phyloP scores from a whole-genome alignment of 2,888 invertebrate genomes.

The Ametastegia equiseti region DNA sequence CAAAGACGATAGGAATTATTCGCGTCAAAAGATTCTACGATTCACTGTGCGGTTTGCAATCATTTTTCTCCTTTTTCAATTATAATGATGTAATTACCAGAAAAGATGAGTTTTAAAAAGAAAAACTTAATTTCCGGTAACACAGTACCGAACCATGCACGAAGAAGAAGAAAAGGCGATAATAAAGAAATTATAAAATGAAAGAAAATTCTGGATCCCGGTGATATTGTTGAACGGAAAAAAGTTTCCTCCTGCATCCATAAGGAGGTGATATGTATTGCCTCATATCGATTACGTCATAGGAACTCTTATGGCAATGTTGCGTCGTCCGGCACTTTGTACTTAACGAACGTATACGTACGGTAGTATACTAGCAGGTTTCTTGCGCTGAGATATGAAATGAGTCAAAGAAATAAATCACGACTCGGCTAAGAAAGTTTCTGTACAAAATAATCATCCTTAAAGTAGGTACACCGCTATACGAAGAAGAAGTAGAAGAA shows the following conservation, averaged over 20 bases:
- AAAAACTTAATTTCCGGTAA: too few species aligned
- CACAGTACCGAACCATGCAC: too few species aligned
- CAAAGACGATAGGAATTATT: neutral
- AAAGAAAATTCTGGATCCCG: neutral
- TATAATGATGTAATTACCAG: too few species aligned
- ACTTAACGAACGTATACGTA: conserved; percentile 30
- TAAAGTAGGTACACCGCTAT: too few species aligned
- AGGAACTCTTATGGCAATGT: conserved; percentile 62
- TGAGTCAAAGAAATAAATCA: neutral
- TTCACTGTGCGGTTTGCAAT: too few species aligned
- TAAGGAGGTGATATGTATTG: conserved; percentile 50
- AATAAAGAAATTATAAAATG: neutral
- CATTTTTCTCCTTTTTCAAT: too few species aligned
- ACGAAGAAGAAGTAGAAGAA: neutral
- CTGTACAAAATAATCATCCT: neutral
- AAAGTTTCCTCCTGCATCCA: neutral
- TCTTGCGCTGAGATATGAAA: conserved; percentile 2
- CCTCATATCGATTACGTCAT: conserved; percentile 64
- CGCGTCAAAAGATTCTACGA: neutral
- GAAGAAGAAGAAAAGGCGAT: neutral
- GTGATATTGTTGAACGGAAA: neutral
- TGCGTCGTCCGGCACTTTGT: conserved; percentile 54
- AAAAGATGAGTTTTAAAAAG: too few species aligned
- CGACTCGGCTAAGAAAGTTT: neutral
- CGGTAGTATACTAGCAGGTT: neutral